Percentiles rank a stretch among this genome's conserved stretches.
Evolutionary conservation across 2,113 vertebrate species (phyloP).

Genomic region (Chaenocephalus aceratus): DNA sequence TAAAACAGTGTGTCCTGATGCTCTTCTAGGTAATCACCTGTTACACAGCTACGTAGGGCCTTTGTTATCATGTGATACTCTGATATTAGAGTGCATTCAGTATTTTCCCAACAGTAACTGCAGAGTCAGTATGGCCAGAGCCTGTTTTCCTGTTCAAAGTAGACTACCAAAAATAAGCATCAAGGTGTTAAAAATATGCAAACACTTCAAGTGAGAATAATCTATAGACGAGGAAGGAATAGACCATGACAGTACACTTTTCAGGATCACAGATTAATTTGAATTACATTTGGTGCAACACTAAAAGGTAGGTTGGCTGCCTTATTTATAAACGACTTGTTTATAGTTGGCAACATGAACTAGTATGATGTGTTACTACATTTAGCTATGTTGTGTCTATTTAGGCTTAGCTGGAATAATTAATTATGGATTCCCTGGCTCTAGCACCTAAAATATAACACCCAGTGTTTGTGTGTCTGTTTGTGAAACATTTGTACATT

Average conservation of each 20-base stretch:
- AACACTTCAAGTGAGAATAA: neutral
- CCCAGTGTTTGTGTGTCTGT: neutral
- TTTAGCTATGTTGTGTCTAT: neutral
- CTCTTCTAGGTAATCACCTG: too few species aligned
- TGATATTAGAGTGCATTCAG: too few species aligned
- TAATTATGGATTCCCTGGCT: conserved; percentile 8
- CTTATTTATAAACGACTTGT: conserved; percentile 9
- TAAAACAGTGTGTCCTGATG: too few species aligned
- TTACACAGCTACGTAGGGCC: too few species aligned
- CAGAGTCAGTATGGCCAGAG: neutral
- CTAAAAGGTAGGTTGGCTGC: neutral
- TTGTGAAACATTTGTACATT: conserved; percentile 1
- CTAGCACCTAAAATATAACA: neutral
- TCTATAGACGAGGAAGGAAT: neutral
- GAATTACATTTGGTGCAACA: neutral
- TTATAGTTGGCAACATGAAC: conserved; percentile 7
- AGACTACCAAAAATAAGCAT: neutral
- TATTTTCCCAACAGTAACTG: neutral
- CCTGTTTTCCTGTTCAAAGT: neutral
- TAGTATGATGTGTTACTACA: conserved; percentile 11
- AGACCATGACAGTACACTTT: neutral
- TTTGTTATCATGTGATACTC: too few species aligned
- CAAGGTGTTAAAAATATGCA: neutral
- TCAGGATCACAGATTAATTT: neutral
- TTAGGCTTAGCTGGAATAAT: neutral